A percentile compares a stretch with the other conserved stretches of the same genome.
These are phyloP conservation scores for Fringilla coelebs DNA, from an alignment of 2,797 vertebrate species.

Conservation along the genomic window DNA sequence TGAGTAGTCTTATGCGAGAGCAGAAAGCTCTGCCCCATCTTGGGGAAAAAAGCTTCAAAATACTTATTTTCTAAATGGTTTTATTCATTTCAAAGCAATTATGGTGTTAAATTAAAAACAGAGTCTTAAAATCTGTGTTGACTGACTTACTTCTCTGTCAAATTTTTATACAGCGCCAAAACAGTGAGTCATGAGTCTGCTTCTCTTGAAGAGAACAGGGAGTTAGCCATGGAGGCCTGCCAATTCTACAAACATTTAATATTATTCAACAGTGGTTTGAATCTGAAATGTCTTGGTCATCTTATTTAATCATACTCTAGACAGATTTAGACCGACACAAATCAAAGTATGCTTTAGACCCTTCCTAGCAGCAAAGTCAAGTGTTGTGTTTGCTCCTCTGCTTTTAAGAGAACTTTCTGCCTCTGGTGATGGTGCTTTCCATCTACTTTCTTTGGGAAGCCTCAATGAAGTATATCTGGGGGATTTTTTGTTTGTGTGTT, in stretches of 20 bases:
- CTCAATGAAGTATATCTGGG: not conserved
- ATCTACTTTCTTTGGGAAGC: not conserved
- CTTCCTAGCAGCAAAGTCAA: not conserved
- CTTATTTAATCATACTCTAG: not conserved
- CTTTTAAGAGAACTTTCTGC: not conserved
- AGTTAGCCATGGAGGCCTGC: not conserved
- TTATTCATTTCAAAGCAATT: not conserved
- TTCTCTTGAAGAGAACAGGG: not conserved
- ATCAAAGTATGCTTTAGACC: not conserved
- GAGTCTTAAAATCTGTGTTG: not conserved
- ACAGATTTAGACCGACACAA: not conserved
- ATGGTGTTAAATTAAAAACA: not conserved
- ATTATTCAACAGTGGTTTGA: not conserved
- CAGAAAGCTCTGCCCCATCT: not conserved
- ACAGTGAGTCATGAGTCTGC: conserved; percentile 18
- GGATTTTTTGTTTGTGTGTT: not conserved
- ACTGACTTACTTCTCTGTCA: conserved; percentile 7
- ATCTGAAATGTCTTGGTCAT: not conserved
- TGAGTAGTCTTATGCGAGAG: not conserved
- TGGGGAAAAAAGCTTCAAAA: not conserved
- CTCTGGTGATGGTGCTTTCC: not conserved
- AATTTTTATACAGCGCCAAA: not conserved
- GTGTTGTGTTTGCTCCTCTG: not conserved
- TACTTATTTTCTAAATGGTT: not conserved
- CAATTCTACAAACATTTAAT: not conserved